These are phyloP conservation scores for Rhingia campestris DNA, from an alignment of 2,888 invertebrate species.

Conservation along the genomic window DNA sequence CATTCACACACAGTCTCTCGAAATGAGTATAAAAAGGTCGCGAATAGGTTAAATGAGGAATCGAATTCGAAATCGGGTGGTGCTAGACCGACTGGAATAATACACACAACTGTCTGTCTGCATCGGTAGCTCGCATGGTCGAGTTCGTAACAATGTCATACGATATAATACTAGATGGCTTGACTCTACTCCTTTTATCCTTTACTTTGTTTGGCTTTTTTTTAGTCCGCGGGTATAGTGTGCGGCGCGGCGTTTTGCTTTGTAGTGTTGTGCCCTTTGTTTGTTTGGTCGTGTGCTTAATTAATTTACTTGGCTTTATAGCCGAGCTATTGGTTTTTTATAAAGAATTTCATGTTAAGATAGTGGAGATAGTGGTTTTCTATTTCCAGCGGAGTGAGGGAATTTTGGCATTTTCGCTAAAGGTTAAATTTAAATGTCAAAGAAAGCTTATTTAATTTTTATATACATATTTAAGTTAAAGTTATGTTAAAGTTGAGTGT, in stretches of 20 bases:
- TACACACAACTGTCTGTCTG: slow-evolving; percentile 51
- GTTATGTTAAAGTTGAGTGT: too few relatives aligned
- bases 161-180: neutral
- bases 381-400: neutral
- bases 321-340: neutral
- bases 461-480: too few relatives aligned
- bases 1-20: slow-evolving; percentile 17
- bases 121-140: slow-evolving; percentile 50
- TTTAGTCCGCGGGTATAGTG: neutral
- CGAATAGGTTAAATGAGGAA: slow-evolving; percentile 55
- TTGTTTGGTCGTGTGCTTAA: slow-evolving; percentile 19
- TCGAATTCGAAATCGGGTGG: slow-evolving; percentile 25
- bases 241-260: neutral
- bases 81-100: slow-evolving; percentile 55
- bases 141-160: slow-evolving; percentile 41
- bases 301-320: slow-evolving; percentile 4
- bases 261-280: slow-evolving; percentile 1
- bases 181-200: neutral
- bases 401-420: neutral
- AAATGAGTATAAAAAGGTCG: slow-evolving; percentile 47
- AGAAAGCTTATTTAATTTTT: too few relatives aligned
- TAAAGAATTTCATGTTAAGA: neutral
- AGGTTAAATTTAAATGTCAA: neutral
- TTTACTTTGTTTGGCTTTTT: neutral
- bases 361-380: neutral